These are phyloP conservation scores for Sericinus montela DNA, from an alignment of 2,888 invertebrate species.

Conservation along the genomic window DNA sequence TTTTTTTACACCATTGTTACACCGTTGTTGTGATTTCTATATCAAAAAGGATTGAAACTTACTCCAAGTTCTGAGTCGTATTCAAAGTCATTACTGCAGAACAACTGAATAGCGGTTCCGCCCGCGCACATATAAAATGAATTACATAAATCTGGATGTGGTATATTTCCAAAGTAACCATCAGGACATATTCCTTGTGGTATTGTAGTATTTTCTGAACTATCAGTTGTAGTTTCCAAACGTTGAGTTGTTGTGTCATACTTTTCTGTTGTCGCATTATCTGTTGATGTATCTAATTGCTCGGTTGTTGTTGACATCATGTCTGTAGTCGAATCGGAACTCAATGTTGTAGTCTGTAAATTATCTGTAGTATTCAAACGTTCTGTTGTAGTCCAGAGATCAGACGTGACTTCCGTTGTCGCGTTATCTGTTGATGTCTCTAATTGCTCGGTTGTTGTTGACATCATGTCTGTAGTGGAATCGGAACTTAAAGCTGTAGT, in stretches of 20 bases:
- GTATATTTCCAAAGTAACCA: constrained; percentile 24
- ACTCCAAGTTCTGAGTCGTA: constrained; percentile 16
- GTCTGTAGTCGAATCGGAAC: constrained; percentile 1
- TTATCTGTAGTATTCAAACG: not conserved
- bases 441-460: not conserved
- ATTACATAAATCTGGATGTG: constrained; percentile 21
- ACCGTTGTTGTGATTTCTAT: no score
- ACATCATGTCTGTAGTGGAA: not conserved
- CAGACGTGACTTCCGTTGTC: no score
- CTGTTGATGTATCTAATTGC: constrained; percentile 1
- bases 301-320: not conserved
- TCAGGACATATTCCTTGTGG: constrained; percentile 16
- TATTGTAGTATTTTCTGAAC: constrained; percentile 1
- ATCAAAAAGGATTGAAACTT: no score
- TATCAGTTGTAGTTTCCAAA: constrained; percentile 11
- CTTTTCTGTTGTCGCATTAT: constrained; percentile 8
- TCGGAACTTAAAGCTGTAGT: not conserved
- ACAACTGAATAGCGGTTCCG: constrained; percentile 13
- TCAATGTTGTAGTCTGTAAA: not conserved
- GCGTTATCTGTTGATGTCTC: constrained; percentile 1
- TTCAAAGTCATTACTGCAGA: constrained; percentile 24
- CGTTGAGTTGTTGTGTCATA: constrained; percentile 5
- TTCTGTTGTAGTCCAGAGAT: no score
- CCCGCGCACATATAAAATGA: constrained; percentile 22
- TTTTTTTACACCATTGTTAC: not conserved